A percentile compares a stretch with the other conserved stretches of the same genome.
Evolutionary conservation across 2,888 invertebrate genomes (phyloP).

Genomic region (Eurytoma adleriae): DNA sequence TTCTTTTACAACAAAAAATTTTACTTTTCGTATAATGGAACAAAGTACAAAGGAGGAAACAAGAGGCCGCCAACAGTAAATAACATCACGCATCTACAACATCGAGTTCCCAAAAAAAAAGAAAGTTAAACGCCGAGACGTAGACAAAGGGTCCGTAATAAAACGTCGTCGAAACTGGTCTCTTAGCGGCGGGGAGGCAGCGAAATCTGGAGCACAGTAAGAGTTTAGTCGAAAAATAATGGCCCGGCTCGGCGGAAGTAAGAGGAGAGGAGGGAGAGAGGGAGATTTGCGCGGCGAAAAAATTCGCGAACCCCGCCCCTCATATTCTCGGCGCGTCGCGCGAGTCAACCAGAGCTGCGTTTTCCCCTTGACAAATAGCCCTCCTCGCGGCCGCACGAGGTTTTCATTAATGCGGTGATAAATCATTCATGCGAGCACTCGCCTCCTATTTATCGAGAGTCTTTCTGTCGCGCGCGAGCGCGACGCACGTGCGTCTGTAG

Average conservation of each 20-base stretch:
- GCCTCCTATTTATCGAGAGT: conserved; percentile 27
- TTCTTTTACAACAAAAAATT: neutral
- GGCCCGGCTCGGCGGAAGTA: conserved; percentile 13
- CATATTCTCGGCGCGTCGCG: conserved; percentile 5
- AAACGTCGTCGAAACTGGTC: conserved; percentile 26
- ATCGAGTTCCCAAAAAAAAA: neutral
- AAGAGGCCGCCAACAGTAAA: too few relatives aligned
- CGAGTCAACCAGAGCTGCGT: conserved; percentile 2
- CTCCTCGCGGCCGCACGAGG: neutral
- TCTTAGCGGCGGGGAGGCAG: conserved; percentile 35
- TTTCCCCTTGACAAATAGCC: conserved; percentile 39
- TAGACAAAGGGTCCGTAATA: conserved; percentile 19
- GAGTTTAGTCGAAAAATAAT: conserved; percentile 54
- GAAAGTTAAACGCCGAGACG: neutral
- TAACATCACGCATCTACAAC: neutral
- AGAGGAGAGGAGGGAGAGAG: conserved; percentile 32
- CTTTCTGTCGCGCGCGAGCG: neutral
- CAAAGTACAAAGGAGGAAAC: too few relatives aligned
- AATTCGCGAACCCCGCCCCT: conserved; percentile 1
- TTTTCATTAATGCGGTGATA: conserved; percentile 45
- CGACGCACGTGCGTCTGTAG: neutral
- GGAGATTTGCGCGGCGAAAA: conserved; percentile 47
- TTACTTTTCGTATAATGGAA: neutral
- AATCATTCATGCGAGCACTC: conserved; percentile 35
- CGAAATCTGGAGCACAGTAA: conserved; percentile 44